A percentile compares a stretch with the other conserved stretches of the same genome.
Evolutionary conservation across 2,888 invertebrate species (phyloP).

Genomic region (Neoscelio sp.): DNA sequence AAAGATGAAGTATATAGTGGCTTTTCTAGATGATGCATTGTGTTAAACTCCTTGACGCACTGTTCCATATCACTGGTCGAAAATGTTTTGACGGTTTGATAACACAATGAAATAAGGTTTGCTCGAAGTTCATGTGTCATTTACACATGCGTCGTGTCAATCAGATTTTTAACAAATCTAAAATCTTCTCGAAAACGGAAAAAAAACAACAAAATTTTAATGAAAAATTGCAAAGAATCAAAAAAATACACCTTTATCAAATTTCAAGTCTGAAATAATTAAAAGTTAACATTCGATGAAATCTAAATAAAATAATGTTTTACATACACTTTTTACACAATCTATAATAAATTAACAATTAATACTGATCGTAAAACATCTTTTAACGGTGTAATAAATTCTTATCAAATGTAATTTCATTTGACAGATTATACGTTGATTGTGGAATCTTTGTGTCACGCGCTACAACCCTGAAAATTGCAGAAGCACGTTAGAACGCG

Average conservation of each 20-base stretch:
- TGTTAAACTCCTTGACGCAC: constrained; percentile 43
- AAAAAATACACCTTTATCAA: no score
- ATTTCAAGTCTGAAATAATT: no score
- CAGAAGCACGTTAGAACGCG: constrained; percentile 17
- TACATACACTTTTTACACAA: neutral
- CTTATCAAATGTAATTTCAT: constrained; percentile 5
- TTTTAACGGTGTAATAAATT: constrained; percentile 21
- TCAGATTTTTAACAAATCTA: constrained; percentile 9
- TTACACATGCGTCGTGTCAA: constrained; percentile 12
- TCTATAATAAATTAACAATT: constrained; percentile 4
- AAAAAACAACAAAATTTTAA: no score
- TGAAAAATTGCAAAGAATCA: no score
- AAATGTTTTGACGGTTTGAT: constrained; percentile 49
- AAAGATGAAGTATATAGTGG: constrained; percentile 25
- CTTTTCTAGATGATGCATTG: constrained; percentile 49
- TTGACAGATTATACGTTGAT: constrained; percentile 4
- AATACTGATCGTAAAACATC: constrained; percentile 6
- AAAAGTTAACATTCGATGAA: no score
- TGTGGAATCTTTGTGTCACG: constrained; percentile 1
- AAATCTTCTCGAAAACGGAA: no score
- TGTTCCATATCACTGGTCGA: constrained; percentile 41
- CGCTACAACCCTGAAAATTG: constrained; percentile 19
- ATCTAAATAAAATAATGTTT: no score
- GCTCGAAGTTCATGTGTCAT: constrained; percentile 28
- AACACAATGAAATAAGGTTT: constrained; percentile 41